Percentiles rank a stretch among this genome's conserved stretches.
Conservation (phyloP, 1,140 invertebrate species). For the Pachypsylla venusta region DNA sequence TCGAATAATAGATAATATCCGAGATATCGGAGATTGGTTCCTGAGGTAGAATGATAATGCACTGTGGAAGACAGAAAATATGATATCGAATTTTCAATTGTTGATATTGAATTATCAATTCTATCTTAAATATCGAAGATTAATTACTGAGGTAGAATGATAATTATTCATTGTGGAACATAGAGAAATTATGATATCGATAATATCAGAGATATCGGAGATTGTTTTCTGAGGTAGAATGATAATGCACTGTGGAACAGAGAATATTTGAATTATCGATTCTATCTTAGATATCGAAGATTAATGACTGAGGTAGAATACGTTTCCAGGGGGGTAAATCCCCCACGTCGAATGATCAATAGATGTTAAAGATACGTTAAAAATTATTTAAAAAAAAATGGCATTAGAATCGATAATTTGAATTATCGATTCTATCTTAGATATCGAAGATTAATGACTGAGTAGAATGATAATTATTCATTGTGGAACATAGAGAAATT, state of each 20-base stretch:
- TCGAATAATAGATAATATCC: too few species aligned
- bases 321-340: too few species aligned
- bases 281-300: slow-evolving; percentile 20
- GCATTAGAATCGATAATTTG: too few species aligned
- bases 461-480: not conserved
- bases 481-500: not conserved
- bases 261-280: too few species aligned
- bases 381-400: too few species aligned
- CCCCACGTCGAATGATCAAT: too few species aligned
- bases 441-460: too few species aligned
- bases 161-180: not conserved
- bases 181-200: too few species aligned
- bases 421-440: too few species aligned
- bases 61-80: not conserved
- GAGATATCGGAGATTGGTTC: slow-evolving; percentile 8
- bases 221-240: not conserved
- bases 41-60: not conserved
- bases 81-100: too few species aligned
- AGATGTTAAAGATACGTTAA: too few species aligned
- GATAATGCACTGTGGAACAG: not conserved
- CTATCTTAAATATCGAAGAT: slow-evolving; percentile 19
- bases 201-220: slow-evolving; percentile 20
- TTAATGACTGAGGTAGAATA: not conserved
- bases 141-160: not conserved
- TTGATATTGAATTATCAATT: too few species aligned